Conservation (phyloP, 2,888 invertebrate genomes). For the Volucella zonaria region DNA sequence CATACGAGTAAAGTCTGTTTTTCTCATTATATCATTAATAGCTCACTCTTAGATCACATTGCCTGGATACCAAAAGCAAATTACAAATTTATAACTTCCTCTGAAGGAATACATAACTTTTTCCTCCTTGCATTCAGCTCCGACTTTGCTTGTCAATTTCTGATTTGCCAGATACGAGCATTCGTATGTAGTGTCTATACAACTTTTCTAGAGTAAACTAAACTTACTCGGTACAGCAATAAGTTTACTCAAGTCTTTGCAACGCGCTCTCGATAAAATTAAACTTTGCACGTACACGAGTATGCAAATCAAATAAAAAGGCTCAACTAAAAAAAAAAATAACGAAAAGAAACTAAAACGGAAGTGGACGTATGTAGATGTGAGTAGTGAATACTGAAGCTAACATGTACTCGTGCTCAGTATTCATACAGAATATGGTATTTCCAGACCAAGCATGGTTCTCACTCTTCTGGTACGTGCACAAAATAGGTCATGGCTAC, state of each 20-base stretch:
- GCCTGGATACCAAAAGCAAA: conserved; percentile 47
- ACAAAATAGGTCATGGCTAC: conserved; percentile 66
- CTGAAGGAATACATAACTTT: conserved; percentile 56
- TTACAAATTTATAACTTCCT: conserved; percentile 61
- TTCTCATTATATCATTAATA: conserved; percentile 54
- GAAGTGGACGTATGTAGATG: conserved; percentile 44
- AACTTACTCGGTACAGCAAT: background rate
- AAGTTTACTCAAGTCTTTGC: conserved; percentile 43
- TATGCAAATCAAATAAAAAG: conserved; percentile 52
- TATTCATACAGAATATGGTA: conserved; percentile 12
- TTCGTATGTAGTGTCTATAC: background rate
- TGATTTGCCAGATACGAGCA: conserved; percentile 40
- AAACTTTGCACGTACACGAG: conserved; percentile 53
- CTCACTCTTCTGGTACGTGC: conserved; percentile 28
- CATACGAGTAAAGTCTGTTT: no score
- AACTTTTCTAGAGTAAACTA: conserved; percentile 21
- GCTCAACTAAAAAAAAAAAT: conserved; percentile 2
- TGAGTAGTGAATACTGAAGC: background rate
- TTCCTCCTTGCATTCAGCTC: conserved; percentile 19
- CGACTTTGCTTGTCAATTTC: conserved; percentile 48
- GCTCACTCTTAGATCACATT: conserved; percentile 46
- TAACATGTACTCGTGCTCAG: conserved; percentile 31
- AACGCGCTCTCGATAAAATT: conserved; percentile 58
- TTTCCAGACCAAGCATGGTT: conserved; percentile 25
- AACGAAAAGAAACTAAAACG: conserved; percentile 42